A percentile compares a stretch with the other conserved stretches of the same genome.
phyloP scores from a whole-genome alignment of 2,113 vertebrate genomes.

The Pristiophorus japonicus region DNA sequence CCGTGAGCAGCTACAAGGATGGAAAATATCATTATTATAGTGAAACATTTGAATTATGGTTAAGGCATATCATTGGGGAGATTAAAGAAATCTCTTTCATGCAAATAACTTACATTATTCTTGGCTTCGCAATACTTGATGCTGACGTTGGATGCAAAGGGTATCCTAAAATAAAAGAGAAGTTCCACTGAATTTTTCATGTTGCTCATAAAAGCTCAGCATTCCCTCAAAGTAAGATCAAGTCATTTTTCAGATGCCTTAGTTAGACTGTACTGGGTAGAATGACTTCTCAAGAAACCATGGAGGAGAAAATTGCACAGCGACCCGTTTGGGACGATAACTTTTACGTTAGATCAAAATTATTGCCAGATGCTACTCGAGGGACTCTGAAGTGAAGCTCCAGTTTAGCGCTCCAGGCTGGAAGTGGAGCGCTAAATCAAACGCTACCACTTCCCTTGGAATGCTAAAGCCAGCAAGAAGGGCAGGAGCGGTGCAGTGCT shows the following conservation, averaged over 20 bases:
- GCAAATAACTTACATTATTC: not conserved
- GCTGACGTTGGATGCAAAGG: not conserved
- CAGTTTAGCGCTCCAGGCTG: too few species aligned
- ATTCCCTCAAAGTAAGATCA: not conserved
- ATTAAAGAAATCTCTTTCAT: not conserved
- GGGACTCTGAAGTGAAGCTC: too few species aligned
- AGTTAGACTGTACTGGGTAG: not conserved
- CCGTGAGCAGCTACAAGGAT: not conserved
- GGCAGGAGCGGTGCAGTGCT: too few species aligned
- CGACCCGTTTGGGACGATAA: too few species aligned
- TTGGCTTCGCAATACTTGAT: not conserved
- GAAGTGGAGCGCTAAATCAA: too few species aligned
- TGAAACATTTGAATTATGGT: not conserved
- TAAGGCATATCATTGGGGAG: not conserved
- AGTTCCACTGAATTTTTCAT: not conserved
- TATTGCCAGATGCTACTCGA: too few species aligned
- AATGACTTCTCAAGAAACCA: not conserved
- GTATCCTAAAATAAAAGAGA: not conserved
- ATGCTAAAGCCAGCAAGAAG: too few species aligned
- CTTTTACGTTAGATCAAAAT: too few species aligned
- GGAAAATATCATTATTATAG: not conserved
- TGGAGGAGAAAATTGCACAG: too few species aligned
- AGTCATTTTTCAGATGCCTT: not conserved
- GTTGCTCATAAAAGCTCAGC: not conserved
- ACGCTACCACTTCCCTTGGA: too few species aligned